These are phyloP conservation scores for Corynorhinus townsendii DNA, from an alignment of 2,113 vertebrate species.

Conservation along the genomic window DNA sequence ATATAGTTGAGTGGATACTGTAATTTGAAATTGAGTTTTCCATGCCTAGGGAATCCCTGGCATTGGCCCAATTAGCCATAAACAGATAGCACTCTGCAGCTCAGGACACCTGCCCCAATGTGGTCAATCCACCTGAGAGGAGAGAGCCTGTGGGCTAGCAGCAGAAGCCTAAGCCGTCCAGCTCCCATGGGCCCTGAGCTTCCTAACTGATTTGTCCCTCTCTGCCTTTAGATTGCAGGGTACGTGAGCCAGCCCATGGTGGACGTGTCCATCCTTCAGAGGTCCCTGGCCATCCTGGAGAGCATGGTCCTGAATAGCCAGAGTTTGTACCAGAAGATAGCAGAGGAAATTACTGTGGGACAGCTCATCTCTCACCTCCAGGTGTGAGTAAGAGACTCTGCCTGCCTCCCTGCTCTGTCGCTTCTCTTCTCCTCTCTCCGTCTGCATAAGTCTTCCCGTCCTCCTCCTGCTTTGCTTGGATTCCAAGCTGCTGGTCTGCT, in stretches of 20 bases:
- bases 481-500: neutral
- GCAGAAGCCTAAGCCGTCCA: neutral
- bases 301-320: slow-evolving; percentile 99
- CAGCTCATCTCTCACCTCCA: slow-evolving; percentile 99
- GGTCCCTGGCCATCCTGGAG: slow-evolving; percentile 97
- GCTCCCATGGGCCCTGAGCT: neutral
- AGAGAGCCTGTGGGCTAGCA: neutral
- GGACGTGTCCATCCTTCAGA: slow-evolving; percentile 96
- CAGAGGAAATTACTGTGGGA: slow-evolving; percentile 96
- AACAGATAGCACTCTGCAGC: neutral
- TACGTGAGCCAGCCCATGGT: slow-evolving; percentile 98
- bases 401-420: no score
- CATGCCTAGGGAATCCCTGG: neutral
- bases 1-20: neutral
- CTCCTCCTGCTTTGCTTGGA: neutral
- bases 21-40: neutral
- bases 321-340: slow-evolving; percentile 95
- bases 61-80: neutral
- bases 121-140: neutral
- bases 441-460: neutral
- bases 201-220: neutral
- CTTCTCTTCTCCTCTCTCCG: neutral
- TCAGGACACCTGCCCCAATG: neutral
- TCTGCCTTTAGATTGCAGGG: slow-evolving; percentile 88
- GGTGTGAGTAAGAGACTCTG: slow-evolving; percentile 89